phyloP scores from a whole-genome alignment of 2,888 invertebrate genomes.

The Agriopis aurantiaria region DNA sequence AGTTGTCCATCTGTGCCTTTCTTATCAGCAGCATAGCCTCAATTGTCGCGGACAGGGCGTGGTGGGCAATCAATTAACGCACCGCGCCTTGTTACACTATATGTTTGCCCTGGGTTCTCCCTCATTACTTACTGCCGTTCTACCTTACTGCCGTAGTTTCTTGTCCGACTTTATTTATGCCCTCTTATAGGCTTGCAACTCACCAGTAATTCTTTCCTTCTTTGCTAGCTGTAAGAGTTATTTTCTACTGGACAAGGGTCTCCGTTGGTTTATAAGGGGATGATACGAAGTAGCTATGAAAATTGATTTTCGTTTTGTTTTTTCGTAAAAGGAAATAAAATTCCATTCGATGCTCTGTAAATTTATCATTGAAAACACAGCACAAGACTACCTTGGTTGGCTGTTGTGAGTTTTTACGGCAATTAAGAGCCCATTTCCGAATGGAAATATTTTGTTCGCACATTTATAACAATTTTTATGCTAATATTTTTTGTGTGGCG shows the following conservation, averaged over 20 bases:
- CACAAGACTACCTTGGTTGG: no score
- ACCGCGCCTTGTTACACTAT: conserved; percentile 73
- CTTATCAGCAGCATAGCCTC: conserved; percentile 44
- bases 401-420: no score
- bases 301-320: no score
- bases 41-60: conserved; percentile 58
- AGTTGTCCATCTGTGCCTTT: conserved; percentile 7
- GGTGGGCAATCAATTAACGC: conserved; percentile 79
- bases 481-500: no score
- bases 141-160: conserved; percentile 56
- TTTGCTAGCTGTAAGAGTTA: conserved; percentile 4
- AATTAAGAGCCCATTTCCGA: no score
- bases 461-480: no score
- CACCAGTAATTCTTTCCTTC: conserved; percentile 8
- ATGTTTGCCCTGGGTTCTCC: conserved; percentile 74
- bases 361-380: no score
- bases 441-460: no score
- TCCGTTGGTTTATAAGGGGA: neutral
- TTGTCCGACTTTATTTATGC: conserved; percentile 59
- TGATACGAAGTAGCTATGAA: neutral
- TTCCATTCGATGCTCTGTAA: no score
- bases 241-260: conserved; percentile 13
- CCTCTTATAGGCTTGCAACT: conserved; percentile 52
- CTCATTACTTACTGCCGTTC: conserved; percentile 80
- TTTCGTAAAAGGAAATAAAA: no score